Evolutionary conservation across 2,888 invertebrate genomes (phyloP).

Genomic region (Nemoura dubitans): DNA sequence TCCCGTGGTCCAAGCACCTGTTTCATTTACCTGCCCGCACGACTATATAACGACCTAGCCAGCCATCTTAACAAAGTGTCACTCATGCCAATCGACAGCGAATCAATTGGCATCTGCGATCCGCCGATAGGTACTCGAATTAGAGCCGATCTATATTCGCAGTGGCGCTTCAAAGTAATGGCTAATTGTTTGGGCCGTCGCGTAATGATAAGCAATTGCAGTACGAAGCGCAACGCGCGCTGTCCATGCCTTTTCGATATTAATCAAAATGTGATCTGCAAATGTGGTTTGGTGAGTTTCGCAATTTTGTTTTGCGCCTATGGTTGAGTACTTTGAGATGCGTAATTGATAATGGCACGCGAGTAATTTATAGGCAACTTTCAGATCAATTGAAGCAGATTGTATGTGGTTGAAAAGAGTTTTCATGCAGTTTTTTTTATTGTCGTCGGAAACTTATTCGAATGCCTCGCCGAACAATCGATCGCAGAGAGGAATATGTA

Average conservation of each 20-base stretch:
- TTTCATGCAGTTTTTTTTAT: not conserved
- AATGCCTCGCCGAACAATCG: not conserved
- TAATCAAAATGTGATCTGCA: not conserved
- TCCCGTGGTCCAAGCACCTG: not conserved
- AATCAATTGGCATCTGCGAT: conserved; percentile 12
- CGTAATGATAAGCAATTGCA: not conserved
- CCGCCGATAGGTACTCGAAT: not conserved
- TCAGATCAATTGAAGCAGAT: conserved; percentile 7
- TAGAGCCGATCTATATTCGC: not conserved
- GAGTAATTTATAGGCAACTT: not conserved
- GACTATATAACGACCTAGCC: not conserved
- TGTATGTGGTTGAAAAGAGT: not conserved
- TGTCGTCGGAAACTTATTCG: not conserved
- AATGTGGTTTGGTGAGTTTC: not conserved
- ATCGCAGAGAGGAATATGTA: not conserved
- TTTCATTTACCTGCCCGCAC: not conserved
- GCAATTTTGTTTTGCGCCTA: not conserved
- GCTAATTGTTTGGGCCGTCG: not conserved
- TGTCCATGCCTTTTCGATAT: no score
- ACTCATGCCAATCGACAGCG: not conserved
- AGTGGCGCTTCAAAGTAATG: not conserved
- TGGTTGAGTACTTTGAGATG: not conserved
- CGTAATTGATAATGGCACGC: conserved; percentile 4
- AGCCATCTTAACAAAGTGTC: not conserved
- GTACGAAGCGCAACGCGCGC: no score